phyloP scores from a whole-genome alignment of 1,140 invertebrate genomes.

The Microvelia longipes region DNA sequence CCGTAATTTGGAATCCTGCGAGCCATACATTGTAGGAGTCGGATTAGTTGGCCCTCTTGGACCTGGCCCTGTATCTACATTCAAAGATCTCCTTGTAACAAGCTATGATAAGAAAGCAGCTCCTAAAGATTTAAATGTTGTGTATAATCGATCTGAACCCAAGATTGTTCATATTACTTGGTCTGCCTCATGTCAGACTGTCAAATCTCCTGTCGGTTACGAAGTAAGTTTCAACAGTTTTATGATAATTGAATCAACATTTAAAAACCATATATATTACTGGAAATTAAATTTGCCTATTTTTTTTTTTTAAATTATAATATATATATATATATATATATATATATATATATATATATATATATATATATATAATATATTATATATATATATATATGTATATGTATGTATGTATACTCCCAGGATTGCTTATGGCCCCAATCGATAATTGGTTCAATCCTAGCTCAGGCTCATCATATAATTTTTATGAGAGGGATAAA shows the following conservation, averaged over 20 bases:
- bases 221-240: slow-evolving; percentile 31
- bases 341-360: no score
- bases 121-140: slow-evolving; percentile 37
- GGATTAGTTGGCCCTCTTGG: slow-evolving; percentile 45
- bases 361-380: no score
- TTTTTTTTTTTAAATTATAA: no score
- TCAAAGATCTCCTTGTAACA: slow-evolving; percentile 39
- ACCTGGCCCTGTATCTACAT: slow-evolving; percentile 41
- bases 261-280: no score
- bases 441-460: no score
- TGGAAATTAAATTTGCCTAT: no score
- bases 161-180: slow-evolving; percentile 32
- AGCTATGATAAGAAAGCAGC: slow-evolving; percentile 42
- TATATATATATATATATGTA: no score
- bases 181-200: slow-evolving; percentile 34
- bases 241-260: background rate
- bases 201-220: slow-evolving; percentile 38
- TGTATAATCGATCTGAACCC: slow-evolving; percentile 17
- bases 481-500: no score
- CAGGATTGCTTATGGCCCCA: background rate
- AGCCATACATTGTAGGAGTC: slow-evolving; percentile 54
- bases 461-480: no score
- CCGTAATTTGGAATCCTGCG: slow-evolving; percentile 48
- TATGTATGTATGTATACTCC: no score
- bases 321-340: no score